Percentiles rank a stretch among this genome's conserved stretches.
Conservation (phyloP, 1,140 invertebrate genomes). For the Drosophila quadrilineata region DNA sequence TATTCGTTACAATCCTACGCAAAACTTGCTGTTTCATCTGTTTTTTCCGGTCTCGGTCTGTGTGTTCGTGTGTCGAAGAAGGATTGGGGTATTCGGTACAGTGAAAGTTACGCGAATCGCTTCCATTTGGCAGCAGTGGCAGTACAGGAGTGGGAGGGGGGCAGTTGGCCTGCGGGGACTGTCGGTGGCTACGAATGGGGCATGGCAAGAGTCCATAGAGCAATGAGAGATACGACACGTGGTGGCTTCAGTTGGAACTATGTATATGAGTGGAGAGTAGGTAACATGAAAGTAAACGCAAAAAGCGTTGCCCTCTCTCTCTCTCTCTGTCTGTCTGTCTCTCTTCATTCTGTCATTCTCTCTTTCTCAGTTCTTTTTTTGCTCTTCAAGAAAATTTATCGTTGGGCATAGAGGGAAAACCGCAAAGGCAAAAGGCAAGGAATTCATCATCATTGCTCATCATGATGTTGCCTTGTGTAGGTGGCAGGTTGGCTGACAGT, state of each 20-base stretch:
- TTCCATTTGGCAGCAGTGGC: conserved; percentile 60
- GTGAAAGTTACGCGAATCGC: conserved; percentile 61
- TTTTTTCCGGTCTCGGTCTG: conserved; percentile 16
- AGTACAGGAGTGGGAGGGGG: conserved; percentile 2
- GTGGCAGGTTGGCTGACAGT: conserved; percentile 50
- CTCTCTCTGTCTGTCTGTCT: neutral
- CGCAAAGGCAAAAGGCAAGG: conserved; percentile 62
- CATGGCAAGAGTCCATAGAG: neutral
- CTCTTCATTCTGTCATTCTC: neutral
- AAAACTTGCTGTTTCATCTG: neutral
- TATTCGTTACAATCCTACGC: neutral
- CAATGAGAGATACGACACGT: conserved; percentile 13
- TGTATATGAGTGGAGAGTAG: conserved; percentile 26
- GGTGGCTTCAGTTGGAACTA: conserved; percentile 58
- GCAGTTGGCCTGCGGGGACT: neutral
- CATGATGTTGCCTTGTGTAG: conserved; percentile 36
- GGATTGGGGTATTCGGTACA: conserved; percentile 11
- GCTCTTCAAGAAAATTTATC: conserved; percentile 52
- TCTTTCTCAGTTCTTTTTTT: neutral
- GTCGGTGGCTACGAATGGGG: neutral
- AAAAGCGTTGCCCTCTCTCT: conserved; percentile 32
- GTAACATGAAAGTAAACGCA: conserved; percentile 69
- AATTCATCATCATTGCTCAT: conserved; percentile 70
- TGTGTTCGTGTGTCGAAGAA: neutral
- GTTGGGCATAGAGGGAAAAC: conserved; percentile 33